Conservation (phyloP, 2,888 invertebrate genomes). For the Mycalesis mineus region DNA sequence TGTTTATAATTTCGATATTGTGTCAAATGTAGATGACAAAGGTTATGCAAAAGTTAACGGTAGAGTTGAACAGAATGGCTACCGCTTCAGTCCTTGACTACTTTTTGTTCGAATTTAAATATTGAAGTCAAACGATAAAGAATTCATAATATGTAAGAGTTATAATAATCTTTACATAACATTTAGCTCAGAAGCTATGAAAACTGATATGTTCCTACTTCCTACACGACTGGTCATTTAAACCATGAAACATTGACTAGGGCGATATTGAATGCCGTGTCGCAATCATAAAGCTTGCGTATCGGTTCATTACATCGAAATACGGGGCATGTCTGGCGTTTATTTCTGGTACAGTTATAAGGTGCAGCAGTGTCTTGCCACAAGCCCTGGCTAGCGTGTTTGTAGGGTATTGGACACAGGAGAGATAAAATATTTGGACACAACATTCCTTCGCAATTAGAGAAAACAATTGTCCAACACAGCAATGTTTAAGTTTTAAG, state of each 20-base stretch:
- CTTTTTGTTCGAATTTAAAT: too few species aligned
- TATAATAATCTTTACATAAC: neutral
- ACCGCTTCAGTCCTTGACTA: too few species aligned
- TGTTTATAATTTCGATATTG: slow-evolving; percentile 6
- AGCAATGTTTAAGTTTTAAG: too few species aligned
- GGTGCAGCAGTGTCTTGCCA: slow-evolving; percentile 31
- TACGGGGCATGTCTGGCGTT: slow-evolving; percentile 37
- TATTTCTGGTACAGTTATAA: slow-evolving; percentile 35
- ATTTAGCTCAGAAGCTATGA: neutral
- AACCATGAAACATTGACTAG: slow-evolving; percentile 7
- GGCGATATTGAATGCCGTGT: slow-evolving; percentile 17
- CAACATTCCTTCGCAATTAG: neutral
- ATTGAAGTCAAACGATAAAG: too few species aligned
- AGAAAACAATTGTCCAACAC: neutral
- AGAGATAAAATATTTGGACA: neutral
- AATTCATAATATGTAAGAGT: too few species aligned
- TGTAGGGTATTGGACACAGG: neutral
- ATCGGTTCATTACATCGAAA: slow-evolving; percentile 24
- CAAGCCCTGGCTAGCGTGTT: slow-evolving; percentile 33
- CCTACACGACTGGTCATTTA: neutral
- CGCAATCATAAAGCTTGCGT: slow-evolving; percentile 18
- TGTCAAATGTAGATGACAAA: too few species aligned
- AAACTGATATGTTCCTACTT: neutral
- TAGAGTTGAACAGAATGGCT: too few species aligned
- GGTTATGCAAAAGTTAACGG: too few species aligned